phyloP scores from a whole-genome alignment of 2,797 vertebrate genomes.

The Lycodopsis pacificus region DNA sequence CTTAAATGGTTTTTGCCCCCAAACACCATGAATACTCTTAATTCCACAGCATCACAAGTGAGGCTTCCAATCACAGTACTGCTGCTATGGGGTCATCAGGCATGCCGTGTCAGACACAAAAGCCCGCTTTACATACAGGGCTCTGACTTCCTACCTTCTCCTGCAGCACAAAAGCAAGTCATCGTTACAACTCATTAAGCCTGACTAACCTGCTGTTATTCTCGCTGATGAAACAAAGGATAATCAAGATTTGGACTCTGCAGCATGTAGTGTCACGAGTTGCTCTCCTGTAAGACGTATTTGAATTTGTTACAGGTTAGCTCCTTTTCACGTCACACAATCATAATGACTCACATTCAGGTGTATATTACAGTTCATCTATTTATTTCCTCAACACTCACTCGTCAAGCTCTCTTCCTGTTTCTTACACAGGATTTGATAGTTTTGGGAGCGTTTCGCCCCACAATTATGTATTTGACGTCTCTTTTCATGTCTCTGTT shows the following conservation, averaged over 20 bases:
- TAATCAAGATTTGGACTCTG: conserved; percentile 58
- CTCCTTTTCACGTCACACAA: conserved; percentile 35
- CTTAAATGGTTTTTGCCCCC: conserved; percentile 41
- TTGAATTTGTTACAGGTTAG: conserved; percentile 54
- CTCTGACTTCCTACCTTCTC: conserved; percentile 41
- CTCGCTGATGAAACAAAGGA: conserved; percentile 59
- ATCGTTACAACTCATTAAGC: conserved; percentile 66
- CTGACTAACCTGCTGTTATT: conserved; percentile 49
- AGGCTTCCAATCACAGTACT: conserved; percentile 56
- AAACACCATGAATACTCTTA: conserved; percentile 54
- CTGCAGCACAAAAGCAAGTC: conserved; percentile 31
- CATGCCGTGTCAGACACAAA: conserved; percentile 46
- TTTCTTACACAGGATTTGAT: not conserved
- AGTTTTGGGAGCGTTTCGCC: not conserved
- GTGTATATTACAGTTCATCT: not conserved
- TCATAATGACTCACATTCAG: conserved; percentile 9
- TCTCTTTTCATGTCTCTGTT: not conserved
- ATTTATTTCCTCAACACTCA: not conserved
- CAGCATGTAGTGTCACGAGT: conserved; percentile 25
- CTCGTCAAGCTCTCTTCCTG: not conserved
- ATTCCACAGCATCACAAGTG: conserved; percentile 60
- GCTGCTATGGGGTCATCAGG: conserved; percentile 45
- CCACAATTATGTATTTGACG: not conserved
- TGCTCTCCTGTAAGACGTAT: conserved; percentile 27
- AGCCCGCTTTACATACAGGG: conserved; percentile 30